These are phyloP conservation scores for Petrolisthes cinctipes DNA, from an alignment of 2,888 invertebrate genomes.

Conservation along the genomic window DNA sequence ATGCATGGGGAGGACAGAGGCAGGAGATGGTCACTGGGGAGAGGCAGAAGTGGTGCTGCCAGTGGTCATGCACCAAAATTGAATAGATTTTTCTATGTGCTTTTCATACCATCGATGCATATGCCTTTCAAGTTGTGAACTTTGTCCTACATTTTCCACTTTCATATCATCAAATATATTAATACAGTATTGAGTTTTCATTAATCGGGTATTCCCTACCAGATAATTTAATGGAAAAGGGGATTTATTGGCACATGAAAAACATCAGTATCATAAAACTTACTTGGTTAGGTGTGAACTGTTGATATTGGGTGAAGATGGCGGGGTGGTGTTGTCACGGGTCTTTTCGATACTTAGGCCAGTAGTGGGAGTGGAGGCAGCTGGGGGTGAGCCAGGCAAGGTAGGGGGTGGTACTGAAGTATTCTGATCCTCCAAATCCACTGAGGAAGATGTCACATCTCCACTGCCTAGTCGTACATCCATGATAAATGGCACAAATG, in stretches of 20 bases:
- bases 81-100: no score
- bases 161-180: no score
- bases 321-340: conserved; percentile 72
- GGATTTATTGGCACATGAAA: background rate
- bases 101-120: no score
- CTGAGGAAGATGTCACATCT: conserved; percentile 75
- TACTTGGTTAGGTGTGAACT: conserved; percentile 67
- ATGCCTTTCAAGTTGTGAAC: no score
- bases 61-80: no score
- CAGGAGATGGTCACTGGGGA: no score
- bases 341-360: conserved; percentile 70
- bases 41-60: no score
- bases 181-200: no score
- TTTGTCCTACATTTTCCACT: no score
- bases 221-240: no score
- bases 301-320: conserved; percentile 73
- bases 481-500: conserved; percentile 94
- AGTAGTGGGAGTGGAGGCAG: conserved; percentile 68
- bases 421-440: conserved; percentile 83
- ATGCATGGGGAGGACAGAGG: no score
- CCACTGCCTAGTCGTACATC: conserved; percentile 65
- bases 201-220: no score
- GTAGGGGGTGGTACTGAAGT: conserved; percentile 70
- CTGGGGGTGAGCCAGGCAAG: conserved; percentile 58
- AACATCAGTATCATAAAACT: conserved; percentile 24